phyloP scores from a whole-genome alignment of 2,797 vertebrate genomes.

The Varecia variegata region DNA sequence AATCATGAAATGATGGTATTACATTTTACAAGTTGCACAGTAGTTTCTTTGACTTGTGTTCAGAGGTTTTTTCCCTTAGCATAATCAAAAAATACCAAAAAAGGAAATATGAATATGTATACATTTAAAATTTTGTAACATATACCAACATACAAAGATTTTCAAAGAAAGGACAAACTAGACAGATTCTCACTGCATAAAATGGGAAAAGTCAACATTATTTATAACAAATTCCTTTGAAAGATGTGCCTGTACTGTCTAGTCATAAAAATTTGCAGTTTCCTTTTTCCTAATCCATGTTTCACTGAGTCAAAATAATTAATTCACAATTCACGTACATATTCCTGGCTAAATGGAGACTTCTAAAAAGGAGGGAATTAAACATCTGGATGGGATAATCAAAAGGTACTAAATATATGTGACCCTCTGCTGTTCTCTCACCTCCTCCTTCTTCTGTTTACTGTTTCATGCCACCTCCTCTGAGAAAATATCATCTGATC shows the following conservation, averaged over 20 bases:
- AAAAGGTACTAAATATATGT: neutral
- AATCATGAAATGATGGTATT: neutral
- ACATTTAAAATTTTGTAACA: neutral
- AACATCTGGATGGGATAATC: neutral
- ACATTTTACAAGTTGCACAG: neutral
- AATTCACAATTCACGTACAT: neutral
- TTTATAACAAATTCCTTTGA: neutral
- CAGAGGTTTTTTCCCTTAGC: neutral
- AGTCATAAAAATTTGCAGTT: neutral
- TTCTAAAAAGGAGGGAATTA: neutral
- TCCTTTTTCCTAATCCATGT: neutral
- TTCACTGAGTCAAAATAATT: neutral
- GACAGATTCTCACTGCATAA: slow-evolving; percentile 32
- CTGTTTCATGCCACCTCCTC: neutral
- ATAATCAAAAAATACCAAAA: neutral
- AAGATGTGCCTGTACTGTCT: neutral
- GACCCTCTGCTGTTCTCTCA: neutral
- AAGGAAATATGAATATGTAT: neutral
- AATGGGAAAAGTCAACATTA: neutral
- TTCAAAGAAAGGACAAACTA: neutral
- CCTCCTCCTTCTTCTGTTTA: neutral
- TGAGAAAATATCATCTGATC: neutral
- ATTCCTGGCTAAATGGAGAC: neutral
- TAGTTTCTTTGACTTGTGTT: neutral
- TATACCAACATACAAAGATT: neutral